These are phyloP conservation scores for Hippoglossus hippoglossus DNA, from an alignment of 2,797 vertebrate species.

Conservation along the genomic window DNA sequence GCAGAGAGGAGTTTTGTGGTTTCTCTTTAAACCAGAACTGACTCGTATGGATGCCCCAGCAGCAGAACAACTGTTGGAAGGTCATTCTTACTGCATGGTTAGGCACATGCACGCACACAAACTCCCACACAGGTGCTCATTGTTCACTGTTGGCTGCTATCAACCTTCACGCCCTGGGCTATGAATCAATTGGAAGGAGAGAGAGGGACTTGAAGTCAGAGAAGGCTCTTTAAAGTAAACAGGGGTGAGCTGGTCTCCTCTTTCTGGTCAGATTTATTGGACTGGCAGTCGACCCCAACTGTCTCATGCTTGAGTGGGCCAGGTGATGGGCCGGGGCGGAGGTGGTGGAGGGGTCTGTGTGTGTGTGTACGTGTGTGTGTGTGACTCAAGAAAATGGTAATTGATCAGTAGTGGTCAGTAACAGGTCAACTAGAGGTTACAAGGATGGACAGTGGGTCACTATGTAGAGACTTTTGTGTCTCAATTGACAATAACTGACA, in stretches of 20 bases:
- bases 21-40: constrained; percentile 37
- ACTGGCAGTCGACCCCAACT: constrained; percentile 74
- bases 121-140: constrained; percentile 79
- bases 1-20: constrained; percentile 17
- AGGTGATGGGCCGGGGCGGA: constrained; percentile 72
- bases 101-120: constrained; percentile 48
- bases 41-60: constrained; percentile 26
- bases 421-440: constrained; percentile 69
- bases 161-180: constrained; percentile 86
- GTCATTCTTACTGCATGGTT: constrained; percentile 71
- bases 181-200: constrained; percentile 86
- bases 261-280: constrained; percentile 87
- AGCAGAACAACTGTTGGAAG: constrained; percentile 59
- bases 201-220: constrained; percentile 54
- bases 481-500: constrained; percentile 2
- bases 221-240: constrained; percentile 87
- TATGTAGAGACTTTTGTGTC: constrained; percentile 21
- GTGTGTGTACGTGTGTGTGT: not conserved
- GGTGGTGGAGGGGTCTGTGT: not conserved
- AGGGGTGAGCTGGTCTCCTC: constrained; percentile 78
- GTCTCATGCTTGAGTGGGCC: constrained; percentile 80
- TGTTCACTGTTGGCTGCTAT: constrained; percentile 85
- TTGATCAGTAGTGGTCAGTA: constrained; percentile 67
- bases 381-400: constrained; percentile 73
- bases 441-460: constrained; percentile 27